These are phyloP conservation scores for Euzetes globulus DNA, from an alignment of 2,888 invertebrate genomes.

Conservation along the genomic window DNA sequence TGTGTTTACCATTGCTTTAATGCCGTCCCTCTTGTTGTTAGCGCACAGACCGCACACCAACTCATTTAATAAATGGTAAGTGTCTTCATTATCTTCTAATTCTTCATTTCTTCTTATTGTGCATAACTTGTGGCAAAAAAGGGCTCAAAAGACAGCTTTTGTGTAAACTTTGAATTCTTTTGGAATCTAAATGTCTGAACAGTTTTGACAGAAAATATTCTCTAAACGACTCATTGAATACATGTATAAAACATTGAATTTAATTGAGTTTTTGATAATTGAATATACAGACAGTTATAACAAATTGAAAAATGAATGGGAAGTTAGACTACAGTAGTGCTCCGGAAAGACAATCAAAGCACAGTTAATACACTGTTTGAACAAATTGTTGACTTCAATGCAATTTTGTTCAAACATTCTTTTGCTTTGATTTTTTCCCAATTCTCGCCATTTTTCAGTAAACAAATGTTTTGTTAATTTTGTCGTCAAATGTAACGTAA, in stretches of 20 bases:
- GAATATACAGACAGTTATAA: background rate
- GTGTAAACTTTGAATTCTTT: no score
- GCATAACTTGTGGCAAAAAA: no score
- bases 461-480: background rate
- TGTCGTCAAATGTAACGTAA: background rate
- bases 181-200: no score
- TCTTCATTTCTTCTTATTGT: no score
- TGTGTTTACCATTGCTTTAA: slow-evolving; percentile 1
- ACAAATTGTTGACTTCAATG: background rate
- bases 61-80: slow-evolving; percentile 2
- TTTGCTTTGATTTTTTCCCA: background rate
- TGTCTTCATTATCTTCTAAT: background rate
- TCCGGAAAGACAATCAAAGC: background rate
- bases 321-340: no score
- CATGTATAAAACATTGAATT: background rate
- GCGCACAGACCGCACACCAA: background rate
- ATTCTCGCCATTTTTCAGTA: background rate
- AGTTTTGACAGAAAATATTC: no score
- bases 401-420: background rate
- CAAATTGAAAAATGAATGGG: background rate
- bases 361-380: background rate
- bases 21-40: background rate
- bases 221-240: no score
- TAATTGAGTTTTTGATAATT: background rate
- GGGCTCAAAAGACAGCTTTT: no score